Percentiles rank a stretch among this genome's conserved stretches.
Conservation (phyloP, 2,113 vertebrate species). For the Todiramphus saurophagus region DNA sequence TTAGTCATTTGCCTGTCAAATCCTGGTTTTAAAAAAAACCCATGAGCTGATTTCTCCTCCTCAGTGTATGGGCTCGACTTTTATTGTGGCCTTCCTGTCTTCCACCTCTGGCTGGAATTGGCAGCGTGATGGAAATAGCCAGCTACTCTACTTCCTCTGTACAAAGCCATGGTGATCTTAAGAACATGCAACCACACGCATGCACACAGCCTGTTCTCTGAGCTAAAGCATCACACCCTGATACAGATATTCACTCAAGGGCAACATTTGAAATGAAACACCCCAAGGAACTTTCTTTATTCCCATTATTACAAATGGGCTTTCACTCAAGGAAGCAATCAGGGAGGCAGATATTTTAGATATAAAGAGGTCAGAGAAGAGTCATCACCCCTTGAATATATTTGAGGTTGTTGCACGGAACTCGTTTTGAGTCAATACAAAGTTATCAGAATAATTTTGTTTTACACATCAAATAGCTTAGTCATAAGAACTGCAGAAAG, state of each 20-base stretch:
- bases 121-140: not conserved
- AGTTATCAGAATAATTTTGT: not conserved
- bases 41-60: not conserved
- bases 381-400: not conserved
- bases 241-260: not conserved
- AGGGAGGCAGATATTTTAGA: not conserved
- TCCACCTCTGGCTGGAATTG: not conserved
- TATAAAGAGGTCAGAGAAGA: not conserved
- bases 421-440: not conserved
- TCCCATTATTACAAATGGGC: not conserved
- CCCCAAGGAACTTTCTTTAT: not conserved
- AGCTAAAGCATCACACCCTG: not conserved
- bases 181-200: not conserved
- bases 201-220: not conserved
- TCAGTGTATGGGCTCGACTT: not conserved
- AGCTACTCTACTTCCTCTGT: not conserved
- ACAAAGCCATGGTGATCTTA: not conserved
- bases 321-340: not conserved
- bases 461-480: not conserved
- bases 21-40: not conserved
- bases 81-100: not conserved
- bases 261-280: not conserved
- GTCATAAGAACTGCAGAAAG: not conserved
- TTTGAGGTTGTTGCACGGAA: not conserved
- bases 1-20: conserved; percentile 63